Conservation (phyloP, 2,113 vertebrate genomes). For the Danionella cerebrum region DNA sequence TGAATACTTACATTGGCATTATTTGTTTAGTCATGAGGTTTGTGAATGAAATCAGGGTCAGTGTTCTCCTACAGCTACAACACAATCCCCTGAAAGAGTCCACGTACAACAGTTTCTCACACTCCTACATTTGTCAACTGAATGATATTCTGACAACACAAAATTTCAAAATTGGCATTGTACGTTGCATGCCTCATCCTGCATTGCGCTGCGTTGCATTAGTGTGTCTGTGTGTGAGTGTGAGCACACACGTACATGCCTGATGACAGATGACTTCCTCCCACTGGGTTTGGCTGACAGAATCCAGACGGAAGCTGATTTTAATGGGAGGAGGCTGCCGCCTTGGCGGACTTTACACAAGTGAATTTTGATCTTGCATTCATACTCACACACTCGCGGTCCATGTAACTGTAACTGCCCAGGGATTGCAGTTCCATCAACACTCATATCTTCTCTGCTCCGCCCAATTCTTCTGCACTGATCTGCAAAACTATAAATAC, state of each 20-base stretch:
- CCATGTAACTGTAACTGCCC: slow-evolving; percentile 39
- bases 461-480: background rate
- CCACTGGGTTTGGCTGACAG: slow-evolving; percentile 21
- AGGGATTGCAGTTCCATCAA: slow-evolving; percentile 40
- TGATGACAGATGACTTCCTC: slow-evolving; percentile 21
- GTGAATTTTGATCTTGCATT: slow-evolving; percentile 42
- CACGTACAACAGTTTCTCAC: too few relatives aligned
- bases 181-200: background rate
- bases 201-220: background rate
- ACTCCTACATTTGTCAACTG: background rate
- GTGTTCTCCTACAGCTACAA: too few relatives aligned
- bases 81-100: too few relatives aligned
- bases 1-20: too few relatives aligned
- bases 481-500: slow-evolving; percentile 32
- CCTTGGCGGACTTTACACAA: slow-evolving; percentile 29
- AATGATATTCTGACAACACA: background rate
- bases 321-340: slow-evolving; percentile 24
- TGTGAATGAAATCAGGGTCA: too few relatives aligned
- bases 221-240: background rate
- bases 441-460: slow-evolving; percentile 20
- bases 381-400: slow-evolving; percentile 21
- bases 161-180: background rate
- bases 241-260: background rate
- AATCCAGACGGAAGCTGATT: slow-evolving; percentile 29
- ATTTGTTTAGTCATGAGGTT: too few relatives aligned